Evolutionary conservation across 1,140 invertebrate genomes (phyloP), one percentile per base, ranked within the genome.

Genomic region (Spodoptera litura): DNA sequence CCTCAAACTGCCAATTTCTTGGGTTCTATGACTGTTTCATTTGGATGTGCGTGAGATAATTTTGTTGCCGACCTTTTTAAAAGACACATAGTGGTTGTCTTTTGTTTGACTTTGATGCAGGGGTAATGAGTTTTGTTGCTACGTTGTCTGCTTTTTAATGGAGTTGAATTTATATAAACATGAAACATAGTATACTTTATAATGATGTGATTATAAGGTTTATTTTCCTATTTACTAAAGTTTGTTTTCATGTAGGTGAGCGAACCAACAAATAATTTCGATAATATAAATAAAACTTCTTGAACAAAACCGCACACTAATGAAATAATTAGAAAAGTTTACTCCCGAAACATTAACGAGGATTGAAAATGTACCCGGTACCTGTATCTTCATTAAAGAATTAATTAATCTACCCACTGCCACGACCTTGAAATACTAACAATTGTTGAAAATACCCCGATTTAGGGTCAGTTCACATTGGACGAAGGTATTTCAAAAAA

Each of bases 1-100:
- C 78, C 82, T 38, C 82, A 87, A 82, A 73, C 78, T 64, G 44
- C 59, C 73, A 73, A 79, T 51, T 79, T 62, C 68, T 77, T 74
- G 77, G 51, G 49, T 38, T 15, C 59, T 53, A 64, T 35, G 20
- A 56, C 27, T 56, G 31, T 71, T 71, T 56, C 52, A 71, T 56
- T 56, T n/a, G 3, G 49, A 53, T 10, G 66, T 70, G 49, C 49
- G 66, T 70, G 20, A 35, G 25, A 70, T 70, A 31, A 70, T 70
- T 52, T n/a, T 9, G 66, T 70, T 70, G 20, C 27, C 20, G 38
- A 53, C 4, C 12, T 20, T 52, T 44, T 52, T 70, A 13, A 53
- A 70, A 52, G 49, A 70, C 38, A 44, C 38, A 44, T 53, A 31
- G 66, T 27, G 44, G 31, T 31, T 9, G 61, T 70, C 25, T 31